Conservation (phyloP, 2,113 vertebrate genomes). For the Origma solitaria region DNA sequence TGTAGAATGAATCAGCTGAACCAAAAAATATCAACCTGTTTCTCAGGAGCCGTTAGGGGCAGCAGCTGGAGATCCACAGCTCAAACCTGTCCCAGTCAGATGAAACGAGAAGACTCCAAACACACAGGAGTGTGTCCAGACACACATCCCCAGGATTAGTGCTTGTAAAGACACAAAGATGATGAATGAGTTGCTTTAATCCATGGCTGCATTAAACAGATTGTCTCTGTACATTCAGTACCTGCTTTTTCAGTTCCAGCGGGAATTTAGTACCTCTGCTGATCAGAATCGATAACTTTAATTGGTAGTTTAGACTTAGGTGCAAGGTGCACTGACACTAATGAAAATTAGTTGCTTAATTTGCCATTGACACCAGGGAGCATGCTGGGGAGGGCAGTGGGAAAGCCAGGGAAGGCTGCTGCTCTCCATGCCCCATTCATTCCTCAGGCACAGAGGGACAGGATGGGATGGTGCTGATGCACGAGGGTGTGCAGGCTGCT, state of each 20-base stretch:
- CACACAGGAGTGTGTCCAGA: not conserved
- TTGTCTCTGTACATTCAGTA: not conserved
- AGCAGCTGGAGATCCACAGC: not conserved
- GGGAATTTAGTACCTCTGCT: not conserved
- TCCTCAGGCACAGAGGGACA: fast-evolving
- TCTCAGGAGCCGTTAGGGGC: not conserved
- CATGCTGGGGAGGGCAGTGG: not conserved
- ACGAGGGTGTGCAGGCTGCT: not conserved
- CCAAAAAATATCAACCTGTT: not conserved
- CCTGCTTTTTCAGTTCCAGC: not conserved
- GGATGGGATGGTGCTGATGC: not conserved
- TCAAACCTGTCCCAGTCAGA: not conserved
- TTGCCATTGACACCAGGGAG: not conserved
- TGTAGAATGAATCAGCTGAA: not conserved
- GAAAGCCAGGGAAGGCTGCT: not conserved
- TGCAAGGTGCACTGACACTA: not conserved
- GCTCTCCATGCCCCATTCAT: fast-evolving
- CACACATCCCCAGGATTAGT: not conserved
- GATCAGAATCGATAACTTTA: not conserved
- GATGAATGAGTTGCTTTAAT: not conserved
- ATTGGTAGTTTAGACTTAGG: not conserved
- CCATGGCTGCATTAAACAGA: not conserved
- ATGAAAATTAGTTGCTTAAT: slow-evolving; percentile 13
- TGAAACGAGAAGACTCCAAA: not conserved
- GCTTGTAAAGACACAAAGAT: not conserved